Conservation (phyloP, 2,888 invertebrate genomes). For the Nomada hirtipes region DNA sequence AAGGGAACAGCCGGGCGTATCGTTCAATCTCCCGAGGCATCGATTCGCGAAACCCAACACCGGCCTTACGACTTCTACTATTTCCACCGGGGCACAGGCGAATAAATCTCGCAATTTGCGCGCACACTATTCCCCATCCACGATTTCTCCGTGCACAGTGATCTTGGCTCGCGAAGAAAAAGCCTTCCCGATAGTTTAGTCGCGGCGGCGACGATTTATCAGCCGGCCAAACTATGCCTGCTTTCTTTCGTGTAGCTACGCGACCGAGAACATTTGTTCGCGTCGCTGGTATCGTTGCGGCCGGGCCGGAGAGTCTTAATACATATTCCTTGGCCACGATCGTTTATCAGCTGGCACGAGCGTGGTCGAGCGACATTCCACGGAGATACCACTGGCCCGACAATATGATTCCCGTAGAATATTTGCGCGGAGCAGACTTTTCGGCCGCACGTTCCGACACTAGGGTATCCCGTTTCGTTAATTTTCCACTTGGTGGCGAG, state of each 20-base stretch:
- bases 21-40: constrained; percentile 21
- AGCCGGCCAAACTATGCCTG: constrained; percentile 38
- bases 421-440: constrained; percentile 22
- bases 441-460: neutral
- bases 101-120: constrained; percentile 49
- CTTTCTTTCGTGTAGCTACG: constrained; percentile 55
- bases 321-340: constrained; percentile 60
- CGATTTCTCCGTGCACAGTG: neutral
- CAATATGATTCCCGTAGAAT: constrained; percentile 60
- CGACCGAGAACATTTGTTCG: constrained; percentile 66
- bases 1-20: constrained; percentile 7
- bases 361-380: constrained; percentile 69
- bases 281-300: constrained; percentile 63
- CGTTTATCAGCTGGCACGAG: constrained; percentile 68
- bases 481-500: constrained; percentile 46
- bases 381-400: constrained; percentile 47
- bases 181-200: constrained; percentile 24
- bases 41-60: constrained; percentile 40
- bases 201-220: constrained; percentile 51
- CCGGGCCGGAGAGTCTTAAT: constrained; percentile 64
- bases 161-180: constrained; percentile 17
- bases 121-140: neutral
- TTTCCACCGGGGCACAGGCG: neutral
- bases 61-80: neutral
- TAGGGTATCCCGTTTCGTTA: constrained; percentile 53